These are phyloP conservation scores for Hypotaenidia philippensis DNA, from an alignment of 2,797 vertebrate species.

Conservation along the genomic window DNA sequence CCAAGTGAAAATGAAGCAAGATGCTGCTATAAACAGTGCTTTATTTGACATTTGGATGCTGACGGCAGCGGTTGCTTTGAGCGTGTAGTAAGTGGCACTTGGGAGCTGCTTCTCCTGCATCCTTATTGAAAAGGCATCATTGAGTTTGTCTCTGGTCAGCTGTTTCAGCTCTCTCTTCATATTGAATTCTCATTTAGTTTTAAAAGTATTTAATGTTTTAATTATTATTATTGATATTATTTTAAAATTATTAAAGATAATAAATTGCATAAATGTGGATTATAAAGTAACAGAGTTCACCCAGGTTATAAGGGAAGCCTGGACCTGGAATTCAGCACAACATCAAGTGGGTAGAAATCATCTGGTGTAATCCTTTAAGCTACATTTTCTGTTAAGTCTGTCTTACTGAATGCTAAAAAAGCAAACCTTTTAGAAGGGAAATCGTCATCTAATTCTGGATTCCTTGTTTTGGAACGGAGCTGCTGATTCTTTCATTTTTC, in stretches of 20 bases:
- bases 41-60: not conserved
- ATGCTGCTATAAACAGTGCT: not conserved
- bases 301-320: not conserved
- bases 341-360: not conserved
- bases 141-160: not conserved
- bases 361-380: not conserved
- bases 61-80: not conserved
- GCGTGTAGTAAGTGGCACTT: fast-evolving
- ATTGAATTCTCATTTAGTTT: not conserved
- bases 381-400: not conserved
- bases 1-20: not conserved
- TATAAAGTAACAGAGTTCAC: not conserved
- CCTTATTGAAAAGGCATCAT: not conserved
- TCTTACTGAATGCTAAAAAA: not conserved
- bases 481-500: constrained; percentile 45
- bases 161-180: not conserved
- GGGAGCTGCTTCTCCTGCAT: not conserved
- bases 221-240: not conserved
- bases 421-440: not conserved
- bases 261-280: not conserved
- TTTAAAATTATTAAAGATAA: too few relatives aligned
- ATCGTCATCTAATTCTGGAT: not conserved
- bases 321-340: not conserved
- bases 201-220: not conserved
- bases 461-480: constrained; percentile 47